Evolutionary conservation across 2,113 vertebrate genomes (phyloP), one percentile per base, ranked within the genome.

Genomic region (Leptodactylus fuscus): DNA sequence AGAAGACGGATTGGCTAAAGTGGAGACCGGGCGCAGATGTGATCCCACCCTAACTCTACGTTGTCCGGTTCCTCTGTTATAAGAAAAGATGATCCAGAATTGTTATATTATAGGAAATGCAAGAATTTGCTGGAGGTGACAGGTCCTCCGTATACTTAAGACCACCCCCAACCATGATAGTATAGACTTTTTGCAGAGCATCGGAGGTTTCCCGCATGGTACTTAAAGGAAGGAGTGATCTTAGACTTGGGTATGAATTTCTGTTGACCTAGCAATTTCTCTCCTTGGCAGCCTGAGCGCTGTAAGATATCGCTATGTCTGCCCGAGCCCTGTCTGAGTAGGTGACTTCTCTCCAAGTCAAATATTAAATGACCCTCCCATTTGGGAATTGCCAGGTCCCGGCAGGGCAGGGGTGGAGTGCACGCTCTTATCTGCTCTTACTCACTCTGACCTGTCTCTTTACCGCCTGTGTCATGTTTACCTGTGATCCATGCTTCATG

Each of bases 351-450:
- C 8, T 46, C 22, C 82, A 75, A 36, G 44, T 78, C 46, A 9
- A 10, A 41, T 41, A 53, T 77, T 27, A 32, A 44, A 29, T 41
- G 20, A 22, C 7, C 48, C 32, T 67, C 7, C 58, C 46, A 22
- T 70, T 48, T 20, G 22, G 55, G 18, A 36, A 83, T 74, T 58
- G 24, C 51, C 12, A 34, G 81, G 20, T 73, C 48, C 20, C n/a
- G 36, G 46, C 32, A 32, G 46, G 69, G 22, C 34, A 55, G 49
- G 81, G 69, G 49, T 75, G 34, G 34, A 60, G 29, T 18, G 41
- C 18, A 13, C 62, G 38, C n/a, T 82, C 81, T 82, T 82, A 82
- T 73, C 81, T 71, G 44, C 5, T 62, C 41, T 82, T 73, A 73
- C 48, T 82, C 67, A 41, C 18, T 73, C 81, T 73, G 49, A 82